phyloP scores from a whole-genome alignment of 2,797 vertebrate genomes.

The Sebastes umbrosus region DNA sequence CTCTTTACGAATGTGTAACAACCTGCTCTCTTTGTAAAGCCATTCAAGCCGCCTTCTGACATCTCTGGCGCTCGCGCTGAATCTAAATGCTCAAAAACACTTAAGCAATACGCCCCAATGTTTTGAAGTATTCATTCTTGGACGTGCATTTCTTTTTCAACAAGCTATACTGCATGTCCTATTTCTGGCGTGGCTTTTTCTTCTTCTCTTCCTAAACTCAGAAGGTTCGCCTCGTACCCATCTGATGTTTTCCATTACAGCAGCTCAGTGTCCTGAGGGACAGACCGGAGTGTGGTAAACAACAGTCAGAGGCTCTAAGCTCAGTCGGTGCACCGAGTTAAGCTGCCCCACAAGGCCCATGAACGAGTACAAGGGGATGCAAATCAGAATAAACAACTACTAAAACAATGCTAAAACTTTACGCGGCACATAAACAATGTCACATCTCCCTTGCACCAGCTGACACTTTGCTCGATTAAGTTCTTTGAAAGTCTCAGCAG shows the following conservation, averaged over 20 bases:
- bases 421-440: slow-evolving; percentile 43
- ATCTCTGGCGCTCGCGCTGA: slow-evolving; percentile 17
- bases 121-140: slow-evolving; percentile 23
- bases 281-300: slow-evolving; percentile 71
- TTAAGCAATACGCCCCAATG: slow-evolving; percentile 2
- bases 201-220: slow-evolving; percentile 20
- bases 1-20: slow-evolving; percentile 17
- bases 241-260: slow-evolving; percentile 77
- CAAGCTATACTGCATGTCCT: slow-evolving; percentile 22
- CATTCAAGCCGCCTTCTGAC: slow-evolving; percentile 3
- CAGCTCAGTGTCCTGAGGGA: slow-evolving; percentile 65
- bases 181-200: not conserved
- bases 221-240: slow-evolving; percentile 37
- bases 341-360: slow-evolving; percentile 64
- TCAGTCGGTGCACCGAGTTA: slow-evolving; percentile 47
- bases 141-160: slow-evolving; percentile 17
- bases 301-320: slow-evolving; percentile 69
- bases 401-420: slow-evolving; percentile 59
- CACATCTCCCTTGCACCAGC: not conserved
- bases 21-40: slow-evolving; percentile 15
- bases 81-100: slow-evolving; percentile 47
- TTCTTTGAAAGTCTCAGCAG: slow-evolving; percentile 20
- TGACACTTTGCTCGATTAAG: slow-evolving; percentile 3
- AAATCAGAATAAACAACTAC: slow-evolving; percentile 62
- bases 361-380: slow-evolving; percentile 52